phyloP scores from a whole-genome alignment of 1,140 invertebrate genomes.

The Stenopsyche tienmushanensis region DNA sequence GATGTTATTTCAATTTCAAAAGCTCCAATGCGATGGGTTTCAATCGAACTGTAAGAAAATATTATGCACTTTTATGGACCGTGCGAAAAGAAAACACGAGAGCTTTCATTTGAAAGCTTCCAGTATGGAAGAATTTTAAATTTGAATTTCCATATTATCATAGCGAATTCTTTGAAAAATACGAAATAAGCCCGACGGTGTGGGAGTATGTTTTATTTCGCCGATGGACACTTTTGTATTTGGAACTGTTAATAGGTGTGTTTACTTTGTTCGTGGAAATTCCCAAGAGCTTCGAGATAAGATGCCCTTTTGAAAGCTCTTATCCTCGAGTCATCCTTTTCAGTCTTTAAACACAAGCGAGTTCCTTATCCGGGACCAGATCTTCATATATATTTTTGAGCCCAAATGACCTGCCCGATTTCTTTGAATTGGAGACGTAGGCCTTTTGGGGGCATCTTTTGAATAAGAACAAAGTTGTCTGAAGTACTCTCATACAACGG shows the following conservation, averaged over 20 bases:
- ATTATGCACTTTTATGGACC: background rate
- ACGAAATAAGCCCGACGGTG: background rate
- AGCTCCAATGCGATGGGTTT: no score
- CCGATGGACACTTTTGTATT: conserved; percentile 6
- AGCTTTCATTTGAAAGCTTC: background rate
- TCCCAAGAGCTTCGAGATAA: background rate
- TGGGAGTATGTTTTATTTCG: background rate
- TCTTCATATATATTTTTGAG: conserved; percentile 28
- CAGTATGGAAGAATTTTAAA: background rate
- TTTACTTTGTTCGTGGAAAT: conserved; percentile 3
- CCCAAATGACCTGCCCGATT: conserved; percentile 22
- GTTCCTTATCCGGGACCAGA: background rate
- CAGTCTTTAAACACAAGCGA: conserved; percentile 19
- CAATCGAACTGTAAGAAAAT: background rate
- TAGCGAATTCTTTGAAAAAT: background rate
- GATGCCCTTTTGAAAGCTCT: conserved; percentile 21
- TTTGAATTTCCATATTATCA: background rate
- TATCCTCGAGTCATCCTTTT: conserved; percentile 15
- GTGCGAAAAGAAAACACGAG: background rate
- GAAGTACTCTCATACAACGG: conserved; percentile 2
- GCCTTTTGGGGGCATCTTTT: background rate
- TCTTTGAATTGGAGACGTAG: conserved; percentile 14
- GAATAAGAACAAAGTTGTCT: conserved; percentile 15
- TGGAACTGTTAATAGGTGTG: conserved; percentile 9
- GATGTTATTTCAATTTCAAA: no score